Percentiles rank a stretch among this genome's conserved stretches.
Conservation (phyloP, 64 coral and sea anemone genomes). For the Montipora sp. region DNA sequence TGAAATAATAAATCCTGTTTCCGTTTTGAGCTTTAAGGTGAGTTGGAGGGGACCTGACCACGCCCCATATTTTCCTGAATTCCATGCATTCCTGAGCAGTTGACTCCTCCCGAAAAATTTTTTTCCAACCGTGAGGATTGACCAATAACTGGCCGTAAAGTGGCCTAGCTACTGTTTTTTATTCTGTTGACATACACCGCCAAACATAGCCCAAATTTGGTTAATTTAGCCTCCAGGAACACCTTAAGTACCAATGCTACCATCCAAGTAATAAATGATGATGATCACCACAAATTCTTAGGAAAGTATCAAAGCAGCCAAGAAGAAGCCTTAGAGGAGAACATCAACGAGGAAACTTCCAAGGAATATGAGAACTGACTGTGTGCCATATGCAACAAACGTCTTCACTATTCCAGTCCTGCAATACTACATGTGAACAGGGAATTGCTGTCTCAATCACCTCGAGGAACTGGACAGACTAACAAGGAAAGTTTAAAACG, state of each 20-base stretch:
- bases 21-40: neutral
- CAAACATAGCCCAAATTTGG: neutral
- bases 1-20: neutral
- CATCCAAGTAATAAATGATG: too few relatives aligned
- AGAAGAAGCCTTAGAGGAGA: too few relatives aligned
- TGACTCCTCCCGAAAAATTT: neutral
- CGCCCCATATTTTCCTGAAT: neutral
- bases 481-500: too few relatives aligned
- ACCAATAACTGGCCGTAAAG: neutral
- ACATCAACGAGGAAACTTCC: too few relatives aligned
- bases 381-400: too few relatives aligned
- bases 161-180: neutral
- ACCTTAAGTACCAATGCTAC: neutral
- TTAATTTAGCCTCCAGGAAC: neutral
- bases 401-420: too few relatives aligned
- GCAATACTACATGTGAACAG: too few relatives aligned
- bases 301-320: too few relatives aligned
- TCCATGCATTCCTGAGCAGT: conserved; percentile 2
- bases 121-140: neutral
- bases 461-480: too few relatives aligned
- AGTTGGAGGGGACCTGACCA: neutral
- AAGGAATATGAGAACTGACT: too few relatives aligned
- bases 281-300: too few relatives aligned
- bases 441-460: too few relatives aligned
- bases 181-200: neutral